A percentile compares a stretch with the other conserved stretches of the same genome.
Conservation (phyloP, 2,797 vertebrate genomes). For the Aplochiton taeniatus region DNA sequence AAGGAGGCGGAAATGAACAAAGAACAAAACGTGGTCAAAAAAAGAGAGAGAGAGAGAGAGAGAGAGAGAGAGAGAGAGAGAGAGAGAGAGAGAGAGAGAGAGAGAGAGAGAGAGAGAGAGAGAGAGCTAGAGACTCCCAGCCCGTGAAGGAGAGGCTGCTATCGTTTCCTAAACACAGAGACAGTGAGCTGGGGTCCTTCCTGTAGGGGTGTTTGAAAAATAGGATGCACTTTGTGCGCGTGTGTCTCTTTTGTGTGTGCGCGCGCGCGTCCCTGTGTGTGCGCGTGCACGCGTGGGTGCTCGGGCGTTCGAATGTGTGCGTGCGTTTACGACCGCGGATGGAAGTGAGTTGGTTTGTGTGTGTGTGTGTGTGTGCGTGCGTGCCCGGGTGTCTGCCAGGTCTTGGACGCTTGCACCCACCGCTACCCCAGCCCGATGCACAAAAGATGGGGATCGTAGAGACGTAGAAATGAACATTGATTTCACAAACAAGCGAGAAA, state of each 20-base stretch:
- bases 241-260: slow-evolving; percentile 7
- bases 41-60: slow-evolving; percentile 47
- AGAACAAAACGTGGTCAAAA: background rate
- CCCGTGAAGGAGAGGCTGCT: slow-evolving; percentile 56
- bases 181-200: slow-evolving; percentile 53
- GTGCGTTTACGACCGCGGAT: slow-evolving; percentile 54
- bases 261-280: slow-evolving; percentile 20
- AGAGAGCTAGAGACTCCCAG: slow-evolving; percentile 68
- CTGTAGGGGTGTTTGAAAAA: slow-evolving; percentile 25
- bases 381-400: slow-evolving; percentile 25
- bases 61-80: slow-evolving; percentile 60
- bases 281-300: slow-evolving; percentile 13
- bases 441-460: slow-evolving; percentile 53
- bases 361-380: background rate
- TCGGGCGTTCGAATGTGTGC: slow-evolving; percentile 14
- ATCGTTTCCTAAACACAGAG: slow-evolving; percentile 45
- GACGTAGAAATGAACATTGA: slow-evolving; percentile 61
- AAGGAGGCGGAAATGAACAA: slow-evolving; percentile 9
- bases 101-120: slow-evolving; percentile 45
- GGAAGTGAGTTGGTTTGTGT: slow-evolving; percentile 1
- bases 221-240: slow-evolving; percentile 59
- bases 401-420: slow-evolving; percentile 59
- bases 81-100: no score
- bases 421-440: slow-evolving; percentile 25
- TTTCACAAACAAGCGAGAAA: slow-evolving; percentile 58